Conservation (phyloP, 1,140 invertebrate species). For the Scaptomyza pallida region DNA sequence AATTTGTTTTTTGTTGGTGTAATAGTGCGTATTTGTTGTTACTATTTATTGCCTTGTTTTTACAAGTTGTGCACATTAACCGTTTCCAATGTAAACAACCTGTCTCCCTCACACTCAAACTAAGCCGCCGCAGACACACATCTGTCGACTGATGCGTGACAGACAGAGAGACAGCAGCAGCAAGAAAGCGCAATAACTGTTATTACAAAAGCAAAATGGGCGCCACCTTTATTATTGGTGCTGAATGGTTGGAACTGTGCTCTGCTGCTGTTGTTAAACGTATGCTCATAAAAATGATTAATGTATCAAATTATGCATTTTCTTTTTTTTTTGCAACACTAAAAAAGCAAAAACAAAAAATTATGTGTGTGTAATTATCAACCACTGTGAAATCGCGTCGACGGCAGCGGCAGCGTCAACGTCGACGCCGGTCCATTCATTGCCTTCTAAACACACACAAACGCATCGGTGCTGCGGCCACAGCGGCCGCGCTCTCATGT, state of each 20-base stretch:
- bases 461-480: slow-evolving; percentile 26
- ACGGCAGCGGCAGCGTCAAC: slow-evolving; percentile 31
- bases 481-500: slow-evolving; percentile 35
- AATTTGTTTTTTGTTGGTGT: slow-evolving; percentile 32
- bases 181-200: slow-evolving; percentile 69
- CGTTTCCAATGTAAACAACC: not conserved
- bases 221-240: slow-evolving; percentile 44
- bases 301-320: slow-evolving; percentile 58
- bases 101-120: not conserved
- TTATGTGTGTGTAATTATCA: slow-evolving; percentile 71
- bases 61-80: slow-evolving; percentile 18
- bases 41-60: slow-evolving; percentile 47
- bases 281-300: slow-evolving; percentile 72
- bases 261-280: slow-evolving; percentile 66
- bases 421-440: slow-evolving; percentile 41
- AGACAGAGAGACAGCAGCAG: slow-evolving; percentile 21
- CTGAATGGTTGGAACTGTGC: slow-evolving; percentile 16
- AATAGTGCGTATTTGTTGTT: slow-evolving; percentile 31
- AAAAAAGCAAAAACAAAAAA: slow-evolving; percentile 33
- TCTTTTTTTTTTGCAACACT: slow-evolving; percentile 32
- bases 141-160: slow-evolving; percentile 72
- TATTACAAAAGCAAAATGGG: slow-evolving; percentile 60
- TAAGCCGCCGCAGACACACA: slow-evolving; percentile 46
- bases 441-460: slow-evolving; percentile 44
- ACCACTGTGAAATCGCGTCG: slow-evolving; percentile 59